These are phyloP conservation scores for Dynastes maya DNA, from an alignment of 2,888 invertebrate genomes.

Conservation along the genomic window DNA sequence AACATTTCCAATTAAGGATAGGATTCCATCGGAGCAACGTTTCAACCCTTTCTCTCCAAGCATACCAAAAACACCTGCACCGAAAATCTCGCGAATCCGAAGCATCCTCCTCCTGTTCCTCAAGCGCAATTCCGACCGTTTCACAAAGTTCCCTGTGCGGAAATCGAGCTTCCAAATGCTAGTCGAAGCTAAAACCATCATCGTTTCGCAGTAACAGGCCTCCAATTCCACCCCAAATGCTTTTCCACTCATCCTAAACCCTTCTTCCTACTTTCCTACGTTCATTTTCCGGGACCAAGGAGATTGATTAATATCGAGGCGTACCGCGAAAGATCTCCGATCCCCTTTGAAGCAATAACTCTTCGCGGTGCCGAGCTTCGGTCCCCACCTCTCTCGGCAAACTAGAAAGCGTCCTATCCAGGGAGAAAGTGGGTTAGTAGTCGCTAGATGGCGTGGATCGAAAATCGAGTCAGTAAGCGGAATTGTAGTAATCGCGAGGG, in stretches of 20 bases:
- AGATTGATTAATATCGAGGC: conserved; percentile 2
- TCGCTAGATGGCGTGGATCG: background rate
- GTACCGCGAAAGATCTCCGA: conserved; percentile 7
- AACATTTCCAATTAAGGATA: too few species aligned
- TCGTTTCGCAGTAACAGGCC: background rate
- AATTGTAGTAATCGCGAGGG: background rate
- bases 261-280: background rate
- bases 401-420: background rate
- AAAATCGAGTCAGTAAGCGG: conserved; percentile 6
- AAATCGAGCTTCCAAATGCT: background rate
- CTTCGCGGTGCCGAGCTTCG: conserved; percentile 4
- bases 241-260: background rate
- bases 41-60: too few species aligned
- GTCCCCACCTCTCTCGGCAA: background rate
- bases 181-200: background rate
- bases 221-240: background rate
- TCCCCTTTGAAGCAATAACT: conserved; percentile 6
- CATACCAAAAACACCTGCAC: too few species aligned
- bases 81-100: too few species aligned
- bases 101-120: background rate
- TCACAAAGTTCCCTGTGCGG: background rate
- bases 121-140: background rate
- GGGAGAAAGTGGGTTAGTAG: conserved; percentile 6
- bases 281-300: background rate
- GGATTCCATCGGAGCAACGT: too few species aligned